Evolutionary conservation across 1,140 invertebrate species (phyloP).

Genomic region (Pararge aegeria): DNA sequence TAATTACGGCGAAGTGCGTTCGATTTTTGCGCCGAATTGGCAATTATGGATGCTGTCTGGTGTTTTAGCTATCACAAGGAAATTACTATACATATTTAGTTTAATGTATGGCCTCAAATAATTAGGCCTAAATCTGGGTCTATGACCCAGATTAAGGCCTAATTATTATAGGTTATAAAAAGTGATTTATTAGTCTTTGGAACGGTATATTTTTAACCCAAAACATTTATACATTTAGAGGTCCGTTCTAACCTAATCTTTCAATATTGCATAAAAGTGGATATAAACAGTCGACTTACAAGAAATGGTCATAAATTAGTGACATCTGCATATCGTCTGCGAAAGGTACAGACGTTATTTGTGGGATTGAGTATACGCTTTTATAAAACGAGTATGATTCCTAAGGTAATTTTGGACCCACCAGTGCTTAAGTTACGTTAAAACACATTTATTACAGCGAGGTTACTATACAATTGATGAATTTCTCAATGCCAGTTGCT

Average conservation of each 20-base stretch:
- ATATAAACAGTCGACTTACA: too few species aligned
- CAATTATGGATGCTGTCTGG: constrained; percentile 29
- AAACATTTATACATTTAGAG: background rate
- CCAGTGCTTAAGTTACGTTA: too few species aligned
- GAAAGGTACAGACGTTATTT: too few species aligned
- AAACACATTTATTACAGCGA: too few species aligned
- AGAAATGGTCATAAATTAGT: too few species aligned
- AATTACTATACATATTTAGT: background rate
- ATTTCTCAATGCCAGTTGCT: too few species aligned
- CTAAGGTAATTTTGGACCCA: background rate
- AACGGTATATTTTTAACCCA: background rate
- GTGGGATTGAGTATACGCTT: too few species aligned
- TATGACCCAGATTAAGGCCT: too few species aligned
- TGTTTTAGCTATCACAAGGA: constrained; percentile 4
- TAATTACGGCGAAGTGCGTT: constrained; percentile 68
- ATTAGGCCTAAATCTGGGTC: background rate
- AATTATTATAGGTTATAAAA: background rate
- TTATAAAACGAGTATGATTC: background rate
- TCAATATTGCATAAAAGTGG: too few species aligned
- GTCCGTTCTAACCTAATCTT: too few species aligned
- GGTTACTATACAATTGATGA: too few species aligned
- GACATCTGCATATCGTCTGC: too few species aligned
- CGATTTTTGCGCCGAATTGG: constrained; percentile 47
- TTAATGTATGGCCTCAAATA: background rate
- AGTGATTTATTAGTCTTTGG: background rate